phyloP scores from a whole-genome alignment of 2,113 vertebrate species.

The Emydura subglobosa region DNA sequence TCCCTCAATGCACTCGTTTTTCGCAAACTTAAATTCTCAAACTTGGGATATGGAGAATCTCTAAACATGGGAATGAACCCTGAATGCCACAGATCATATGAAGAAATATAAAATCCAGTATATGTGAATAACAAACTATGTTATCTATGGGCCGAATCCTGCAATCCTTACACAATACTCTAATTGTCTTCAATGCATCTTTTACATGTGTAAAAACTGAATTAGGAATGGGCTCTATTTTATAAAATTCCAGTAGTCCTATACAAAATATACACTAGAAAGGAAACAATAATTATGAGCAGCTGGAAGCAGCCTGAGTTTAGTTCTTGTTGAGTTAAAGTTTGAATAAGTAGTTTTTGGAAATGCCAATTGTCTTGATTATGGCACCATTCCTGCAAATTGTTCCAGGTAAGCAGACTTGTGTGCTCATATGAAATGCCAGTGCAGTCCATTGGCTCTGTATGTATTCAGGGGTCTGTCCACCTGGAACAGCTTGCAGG shows the following conservation, averaged over 20 bases:
- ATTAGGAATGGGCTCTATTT: neutral
- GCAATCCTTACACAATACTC: too few relatives aligned
- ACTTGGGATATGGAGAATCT: too few relatives aligned
- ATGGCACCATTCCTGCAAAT: neutral
- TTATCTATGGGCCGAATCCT: too few relatives aligned
- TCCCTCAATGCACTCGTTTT: too few relatives aligned
- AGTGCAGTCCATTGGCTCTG: too few relatives aligned
- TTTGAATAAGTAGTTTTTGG: neutral
- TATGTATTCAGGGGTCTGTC: neutral
- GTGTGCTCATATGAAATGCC: neutral
- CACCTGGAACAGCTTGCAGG: neutral
- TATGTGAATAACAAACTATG: too few relatives aligned
- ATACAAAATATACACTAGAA: neutral
- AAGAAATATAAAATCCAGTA: too few relatives aligned
- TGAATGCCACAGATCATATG: too few relatives aligned
- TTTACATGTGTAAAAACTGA: neutral
- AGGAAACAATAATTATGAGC: neutral
- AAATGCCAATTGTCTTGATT: neutral
- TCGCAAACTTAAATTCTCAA: too few relatives aligned
- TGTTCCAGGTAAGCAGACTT: neutral
- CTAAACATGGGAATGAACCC: too few relatives aligned
- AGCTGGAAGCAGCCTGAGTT: neutral
- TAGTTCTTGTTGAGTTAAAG: neutral
- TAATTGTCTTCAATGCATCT: neutral
- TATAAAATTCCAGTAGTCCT: neutral